phyloP scores from a whole-genome alignment of 2,888 invertebrate species.

The Diaphora mendica region DNA sequence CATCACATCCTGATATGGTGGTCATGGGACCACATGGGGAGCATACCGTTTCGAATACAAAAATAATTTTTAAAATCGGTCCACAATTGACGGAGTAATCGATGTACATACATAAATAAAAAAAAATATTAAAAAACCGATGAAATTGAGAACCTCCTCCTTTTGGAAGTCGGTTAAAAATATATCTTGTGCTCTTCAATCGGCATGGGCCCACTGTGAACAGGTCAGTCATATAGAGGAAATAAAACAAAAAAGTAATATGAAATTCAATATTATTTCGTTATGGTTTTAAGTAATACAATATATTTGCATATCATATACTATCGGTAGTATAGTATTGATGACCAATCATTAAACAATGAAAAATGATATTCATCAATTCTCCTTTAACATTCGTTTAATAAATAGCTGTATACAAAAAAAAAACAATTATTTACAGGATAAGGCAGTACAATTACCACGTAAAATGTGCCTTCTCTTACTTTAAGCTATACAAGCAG shows the following conservation, averaged over 20 bases:
- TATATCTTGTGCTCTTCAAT: background rate
- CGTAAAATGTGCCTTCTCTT: conserved; percentile 83
- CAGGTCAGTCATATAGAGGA: conserved; percentile 8
- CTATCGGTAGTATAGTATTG: conserved; percentile 85
- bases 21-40: too few species aligned
- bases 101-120: too few species aligned
- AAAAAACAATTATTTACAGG: conserved; percentile 86
- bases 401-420: conserved; percentile 87
- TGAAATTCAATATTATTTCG: conserved; percentile 87
- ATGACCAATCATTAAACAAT: conserved; percentile 86
- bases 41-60: too few species aligned
- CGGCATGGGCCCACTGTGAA: background rate
- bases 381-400: conserved; percentile 84
- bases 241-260: conserved; percentile 80
- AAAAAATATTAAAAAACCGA: too few species aligned
- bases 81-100: too few species aligned
- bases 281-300: conserved; percentile 86
- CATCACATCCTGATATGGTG: too few species aligned
- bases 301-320: conserved; percentile 86
- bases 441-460: conserved; percentile 85
- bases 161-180: too few species aligned
- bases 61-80: too few species aligned
- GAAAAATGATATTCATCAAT: conserved; percentile 84
- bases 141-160: too few species aligned
- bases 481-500: conserved; percentile 84